Conservation (phyloP, 2,888 invertebrate genomes). For the Limnephilus marmoratus region DNA sequence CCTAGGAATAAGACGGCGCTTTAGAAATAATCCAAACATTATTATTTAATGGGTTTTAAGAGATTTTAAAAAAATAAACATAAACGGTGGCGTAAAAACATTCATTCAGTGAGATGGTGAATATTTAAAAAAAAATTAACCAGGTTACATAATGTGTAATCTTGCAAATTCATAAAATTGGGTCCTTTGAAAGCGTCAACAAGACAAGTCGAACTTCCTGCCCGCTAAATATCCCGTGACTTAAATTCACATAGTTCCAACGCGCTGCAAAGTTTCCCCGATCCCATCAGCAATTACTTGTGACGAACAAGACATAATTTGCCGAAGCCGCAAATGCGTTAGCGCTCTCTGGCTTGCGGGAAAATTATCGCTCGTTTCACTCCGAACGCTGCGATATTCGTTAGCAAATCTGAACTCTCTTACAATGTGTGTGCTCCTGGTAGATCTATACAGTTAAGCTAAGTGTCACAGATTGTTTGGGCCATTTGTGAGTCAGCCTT, state of each 20-base stretch:
- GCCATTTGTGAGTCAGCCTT: conserved; percentile 24
- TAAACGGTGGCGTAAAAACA: not conserved
- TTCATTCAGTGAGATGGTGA: not conserved
- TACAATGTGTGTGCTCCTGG: conserved; percentile 25
- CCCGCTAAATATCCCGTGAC: conserved; percentile 22
- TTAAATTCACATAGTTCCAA: conserved; percentile 32
- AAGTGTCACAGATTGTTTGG: conserved; percentile 25
- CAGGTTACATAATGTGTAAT: not conserved
- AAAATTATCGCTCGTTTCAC: conserved; percentile 45
- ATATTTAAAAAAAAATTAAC: not conserved
- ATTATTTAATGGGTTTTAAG: not conserved
- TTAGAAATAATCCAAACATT: too few relatives aligned
- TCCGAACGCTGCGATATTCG: conserved; percentile 28
- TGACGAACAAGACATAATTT: conserved; percentile 51
- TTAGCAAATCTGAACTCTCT: conserved; percentile 16
- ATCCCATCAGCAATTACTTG: conserved; percentile 46
- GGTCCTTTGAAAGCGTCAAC: conserved; percentile 5
- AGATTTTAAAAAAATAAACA: not conserved
- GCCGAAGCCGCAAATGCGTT: conserved; percentile 46
- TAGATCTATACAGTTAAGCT: not conserved
- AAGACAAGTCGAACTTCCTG: conserved; percentile 30
- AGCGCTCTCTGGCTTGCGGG: conserved; percentile 37
- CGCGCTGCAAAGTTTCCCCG: conserved; percentile 37
- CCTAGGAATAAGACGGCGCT: too few relatives aligned
- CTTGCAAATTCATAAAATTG: not conserved